Evolutionary conservation across 2,888 invertebrate genomes (phyloP), one percentile per base, ranked within the genome.

Genomic region (Elgonia sp.): DNA sequence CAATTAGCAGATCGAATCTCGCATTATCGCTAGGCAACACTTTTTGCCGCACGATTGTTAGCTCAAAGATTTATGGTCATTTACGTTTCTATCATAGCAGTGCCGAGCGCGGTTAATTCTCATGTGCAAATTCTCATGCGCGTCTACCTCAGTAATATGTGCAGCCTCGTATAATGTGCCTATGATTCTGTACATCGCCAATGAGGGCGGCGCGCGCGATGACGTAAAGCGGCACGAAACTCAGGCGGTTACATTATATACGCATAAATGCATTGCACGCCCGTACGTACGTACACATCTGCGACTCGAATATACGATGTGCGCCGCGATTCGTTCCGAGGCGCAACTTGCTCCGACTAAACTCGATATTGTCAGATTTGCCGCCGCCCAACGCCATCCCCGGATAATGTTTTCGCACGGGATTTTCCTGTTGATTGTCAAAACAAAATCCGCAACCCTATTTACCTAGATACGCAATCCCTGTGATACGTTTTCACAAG

Each of bases 181-280:
- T 80, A 75, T 75, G 87, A 79, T 84, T 84, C 70, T 70, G 67
- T 69, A 79, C 79, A 80, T 83, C 72, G 80, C 72, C 80, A 80
- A 83, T 42, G 83, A 69, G 83, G 75, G 75, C 42, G 73, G 40
- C 62, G 70, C 60, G 62, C 21, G 65, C 80, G 77, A 77, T 84
- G 80, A 84, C 77, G 77, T 77, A 70, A 84, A 62, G 60, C 53
- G 62, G 63, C 39, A 55, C 75, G 75, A 60, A 83, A 75, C 75
- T 73, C 75, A 84, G 77, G 69, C 76, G 75, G 80, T 80, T 77
- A 72, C 87, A 84, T 87, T 84, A 87, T 84, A 81, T 75, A 84
- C 84, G 87, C 87, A 81, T 84, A 87, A 84, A 87, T 84, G 87
- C 83, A 83, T 86, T 60, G 72, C 86, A 76, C 75, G 60, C 73